Percentiles rank a stretch among this genome's conserved stretches.
These are phyloP conservation scores for Drosophila equinoxialis DNA, from an alignment of 1,140 invertebrate species.

Conservation along the genomic window DNA sequence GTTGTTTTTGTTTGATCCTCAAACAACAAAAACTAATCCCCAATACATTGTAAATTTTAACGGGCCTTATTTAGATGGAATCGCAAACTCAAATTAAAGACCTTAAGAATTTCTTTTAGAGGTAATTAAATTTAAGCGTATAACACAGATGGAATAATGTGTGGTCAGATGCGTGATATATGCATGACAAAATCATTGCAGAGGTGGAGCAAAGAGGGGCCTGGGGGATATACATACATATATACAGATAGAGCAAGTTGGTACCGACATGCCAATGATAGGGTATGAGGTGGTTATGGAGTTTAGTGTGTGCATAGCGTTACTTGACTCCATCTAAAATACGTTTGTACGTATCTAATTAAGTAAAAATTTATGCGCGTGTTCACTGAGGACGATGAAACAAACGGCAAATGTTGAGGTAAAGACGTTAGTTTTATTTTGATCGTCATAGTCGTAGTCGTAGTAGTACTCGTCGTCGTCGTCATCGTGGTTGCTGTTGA, in stretches of 20 bases:
- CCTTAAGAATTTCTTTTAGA: neutral
- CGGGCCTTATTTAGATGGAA: neutral
- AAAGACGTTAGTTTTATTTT: conserved; percentile 64
- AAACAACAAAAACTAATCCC: neutral
- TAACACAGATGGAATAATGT: neutral
- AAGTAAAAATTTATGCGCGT: conserved; percentile 78
- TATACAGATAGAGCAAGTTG: conserved; percentile 29
- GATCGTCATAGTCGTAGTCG: neutral
- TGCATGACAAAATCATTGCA: conserved; percentile 40
- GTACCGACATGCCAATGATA: conserved; percentile 52
- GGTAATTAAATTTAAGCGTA: conserved; percentile 6
- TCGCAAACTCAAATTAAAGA: neutral
- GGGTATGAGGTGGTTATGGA: conserved; percentile 31
- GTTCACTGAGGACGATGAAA: conserved; percentile 77
- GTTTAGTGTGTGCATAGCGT: conserved; percentile 17
- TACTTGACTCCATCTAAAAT: conserved; percentile 10
- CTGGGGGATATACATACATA: neutral
- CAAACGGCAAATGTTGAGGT: conserved; percentile 66
- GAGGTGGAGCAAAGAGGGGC: too few relatives aligned
- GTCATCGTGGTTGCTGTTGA: conserved; percentile 47
- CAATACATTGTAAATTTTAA: neutral
- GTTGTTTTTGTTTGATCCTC: too few relatives aligned
- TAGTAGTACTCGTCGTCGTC: conserved; percentile 16
- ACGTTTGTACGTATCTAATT: conserved; percentile 62
- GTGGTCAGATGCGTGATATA: conserved; percentile 1